Evolutionary conservation across 2,797 vertebrate species (phyloP).

Genomic region (Otolemur crassicaudatus): DNA sequence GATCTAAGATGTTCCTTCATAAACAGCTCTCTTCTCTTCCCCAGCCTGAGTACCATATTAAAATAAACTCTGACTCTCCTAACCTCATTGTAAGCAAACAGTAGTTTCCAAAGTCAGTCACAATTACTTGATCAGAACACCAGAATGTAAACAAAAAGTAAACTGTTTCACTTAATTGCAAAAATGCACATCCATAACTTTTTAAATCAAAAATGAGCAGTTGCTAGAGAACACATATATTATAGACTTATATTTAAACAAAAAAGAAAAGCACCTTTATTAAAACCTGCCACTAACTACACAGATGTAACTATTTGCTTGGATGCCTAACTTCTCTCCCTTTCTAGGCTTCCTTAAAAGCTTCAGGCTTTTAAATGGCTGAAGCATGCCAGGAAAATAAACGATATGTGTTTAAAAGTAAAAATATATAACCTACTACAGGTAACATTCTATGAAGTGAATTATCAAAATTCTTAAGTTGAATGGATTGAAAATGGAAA

Average conservation of each 20-base stretch:
- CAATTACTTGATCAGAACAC: slow-evolving; percentile 5
- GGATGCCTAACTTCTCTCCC: slow-evolving; percentile 19
- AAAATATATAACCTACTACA: slow-evolving; percentile 37
- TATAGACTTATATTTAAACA: slow-evolving; percentile 10
- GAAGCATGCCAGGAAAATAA: not conserved
- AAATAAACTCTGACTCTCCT: slow-evolving; percentile 27
- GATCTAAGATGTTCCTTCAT: not conserved
- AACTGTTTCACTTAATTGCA: slow-evolving; percentile 7
- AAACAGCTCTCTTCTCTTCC: not conserved
- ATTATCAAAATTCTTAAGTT: slow-evolving; percentile 32
- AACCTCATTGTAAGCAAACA: slow-evolving; percentile 40
- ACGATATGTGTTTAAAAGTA: slow-evolving; percentile 33
- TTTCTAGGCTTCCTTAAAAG: not conserved
- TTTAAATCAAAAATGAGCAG: slow-evolving; percentile 29
- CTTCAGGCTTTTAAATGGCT: not conserved
- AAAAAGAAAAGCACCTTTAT: not conserved
- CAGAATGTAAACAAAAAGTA: slow-evolving; percentile 33
- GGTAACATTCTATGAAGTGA: slow-evolving; percentile 24
- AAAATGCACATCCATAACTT: slow-evolving; percentile 25
- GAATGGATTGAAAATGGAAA: slow-evolving; percentile 54
- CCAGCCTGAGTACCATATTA: not conserved
- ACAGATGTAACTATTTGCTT: not conserved
- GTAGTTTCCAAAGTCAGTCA: slow-evolving; percentile 50
- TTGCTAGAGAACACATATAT: not conserved
- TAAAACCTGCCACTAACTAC: not conserved